phyloP scores from a whole-genome alignment of 2,888 invertebrate species.

The Idaea biselata region DNA sequence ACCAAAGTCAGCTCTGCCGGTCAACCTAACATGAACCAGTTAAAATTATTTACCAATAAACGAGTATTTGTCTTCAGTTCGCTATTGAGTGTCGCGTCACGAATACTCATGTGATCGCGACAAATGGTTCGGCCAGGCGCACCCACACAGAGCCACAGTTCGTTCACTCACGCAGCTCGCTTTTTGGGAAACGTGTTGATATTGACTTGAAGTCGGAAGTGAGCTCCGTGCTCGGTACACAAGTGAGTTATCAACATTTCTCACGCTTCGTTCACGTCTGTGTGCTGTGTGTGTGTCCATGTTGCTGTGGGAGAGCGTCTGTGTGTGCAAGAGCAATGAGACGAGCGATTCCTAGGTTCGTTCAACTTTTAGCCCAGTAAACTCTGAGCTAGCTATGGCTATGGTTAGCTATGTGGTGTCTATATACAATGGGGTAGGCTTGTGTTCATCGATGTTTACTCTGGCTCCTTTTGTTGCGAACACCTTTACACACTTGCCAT shows the following conservation, averaged over 20 bases:
- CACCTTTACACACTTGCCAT: constrained; percentile 27
- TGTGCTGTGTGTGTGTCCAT: constrained; percentile 52
- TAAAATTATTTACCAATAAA: no score
- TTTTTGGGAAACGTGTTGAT: constrained; percentile 48
- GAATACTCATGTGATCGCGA: constrained; percentile 33
- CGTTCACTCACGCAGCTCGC: constrained; percentile 47
- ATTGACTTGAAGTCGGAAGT: constrained; percentile 70
- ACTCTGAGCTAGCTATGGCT: constrained; percentile 65
- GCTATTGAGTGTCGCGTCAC: constrained; percentile 41
- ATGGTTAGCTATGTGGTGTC: constrained; percentile 38
- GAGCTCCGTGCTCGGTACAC: constrained; percentile 57
- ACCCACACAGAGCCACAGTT: constrained; percentile 29
- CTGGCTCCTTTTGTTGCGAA: constrained; percentile 48
- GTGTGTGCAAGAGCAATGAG: constrained; percentile 71
- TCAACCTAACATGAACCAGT: no score
- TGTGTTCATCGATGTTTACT: constrained; percentile 49
- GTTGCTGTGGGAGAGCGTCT: constrained; percentile 40
- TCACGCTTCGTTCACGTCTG: constrained; percentile 67
- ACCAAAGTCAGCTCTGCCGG: no score
- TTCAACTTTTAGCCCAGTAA: constrained; percentile 82
- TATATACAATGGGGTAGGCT: constrained; percentile 35
- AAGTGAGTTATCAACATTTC: constrained; percentile 79
- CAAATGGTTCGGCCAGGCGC: not conserved
- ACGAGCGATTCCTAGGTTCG: constrained; percentile 70
- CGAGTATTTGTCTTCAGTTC: constrained; percentile 33